Base-by-base conservation (phyloP, 2,888 invertebrate genomes). In the Lacanobia oleracea region DNA sequence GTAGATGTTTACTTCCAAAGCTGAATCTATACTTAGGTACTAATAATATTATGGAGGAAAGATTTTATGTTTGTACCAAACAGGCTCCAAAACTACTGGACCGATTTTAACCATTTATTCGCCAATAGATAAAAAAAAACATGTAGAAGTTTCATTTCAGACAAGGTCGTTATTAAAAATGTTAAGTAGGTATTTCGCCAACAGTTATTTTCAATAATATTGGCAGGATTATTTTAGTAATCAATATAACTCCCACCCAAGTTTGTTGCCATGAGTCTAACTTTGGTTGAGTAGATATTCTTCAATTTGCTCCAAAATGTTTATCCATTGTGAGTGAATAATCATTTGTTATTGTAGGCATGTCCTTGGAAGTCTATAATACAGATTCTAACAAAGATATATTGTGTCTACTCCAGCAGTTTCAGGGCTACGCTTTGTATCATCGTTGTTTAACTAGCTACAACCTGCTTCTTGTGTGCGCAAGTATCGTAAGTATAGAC, bases 281-380 rank as follows among this genome's bases (percentile, higher is more conserved):
- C 45, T 27, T 43, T 50, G 67, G 75, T 67, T 56, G 33, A 56
- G 43, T 50, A 56, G 18, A 56, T n/a, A 33, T 43, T 37, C 12
- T 21, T 43, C 56, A 27, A 61, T 74, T 21, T 60, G 27, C 12
- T 16, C 5, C 7, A 54, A 74, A 65, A 60, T 43, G 6, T 50
- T 21, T 50, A 33, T 50, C 0, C 27, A 60, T 50, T 48, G 50
- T n/a, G 56, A 43, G 16, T 21, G 10, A 33, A 27, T 37, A 43
- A 45, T 33, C n/a, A 50, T 60, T 74, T 74, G 48, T 60, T 56
- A 61, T 56, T 50, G 27, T 54, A 27, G 8, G 14, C 18, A 27
- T 18, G 8, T 40, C 63, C 62, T 63, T 56, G 72, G 14, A 54
- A 21, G 9, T 8, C 9, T 45, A 48, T 12, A 6, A 18, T 12